These are phyloP conservation scores for Lottia scabra DNA, from an alignment of 2,888 invertebrate species.

Conservation along the genomic window DNA sequence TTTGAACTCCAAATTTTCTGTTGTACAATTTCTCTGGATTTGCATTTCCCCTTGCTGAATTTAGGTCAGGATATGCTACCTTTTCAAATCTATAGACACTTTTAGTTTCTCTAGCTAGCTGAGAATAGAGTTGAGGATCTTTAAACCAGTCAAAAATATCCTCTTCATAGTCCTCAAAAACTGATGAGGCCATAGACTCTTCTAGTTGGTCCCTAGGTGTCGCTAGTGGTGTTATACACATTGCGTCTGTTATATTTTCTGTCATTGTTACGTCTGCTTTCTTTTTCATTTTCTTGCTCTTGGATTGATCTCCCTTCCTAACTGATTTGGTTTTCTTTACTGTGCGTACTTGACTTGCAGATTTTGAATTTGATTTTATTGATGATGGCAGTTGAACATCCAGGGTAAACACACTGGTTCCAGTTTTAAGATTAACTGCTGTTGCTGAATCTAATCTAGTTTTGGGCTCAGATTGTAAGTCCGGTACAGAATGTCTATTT, in stretches of 20 bases:
- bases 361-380: slow-evolving; percentile 31
- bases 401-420: slow-evolving; percentile 59
- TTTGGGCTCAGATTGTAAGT: neutral
- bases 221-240: slow-evolving; percentile 48
- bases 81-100: slow-evolving; percentile 80
- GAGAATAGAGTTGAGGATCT: slow-evolving; percentile 59
- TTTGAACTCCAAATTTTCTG: slow-evolving; percentile 73
- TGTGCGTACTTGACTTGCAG: slow-evolving; percentile 16
- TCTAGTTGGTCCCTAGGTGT: slow-evolving; percentile 34
- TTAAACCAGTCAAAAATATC: slow-evolving; percentile 40
- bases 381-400: slow-evolving; percentile 31
- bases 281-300: slow-evolving; percentile 34
- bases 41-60: slow-evolving; percentile 72
- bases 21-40: slow-evolving; percentile 75
- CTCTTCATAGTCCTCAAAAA: slow-evolving; percentile 35
- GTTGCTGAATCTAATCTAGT: slow-evolving; percentile 37
- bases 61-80: slow-evolving; percentile 82
- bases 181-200: slow-evolving; percentile 33
- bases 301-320: slow-evolving; percentile 22
- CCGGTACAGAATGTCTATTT: neutral
- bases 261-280: slow-evolving; percentile 38
- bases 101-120: slow-evolving; percentile 62
- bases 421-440: slow-evolving; percentile 63
- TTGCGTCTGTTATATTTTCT: slow-evolving; percentile 37
- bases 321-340: slow-evolving; percentile 21